Evolutionary conservation across 2,113 vertebrate species (phyloP).

Genomic region (Danionella cerebrum): DNA sequence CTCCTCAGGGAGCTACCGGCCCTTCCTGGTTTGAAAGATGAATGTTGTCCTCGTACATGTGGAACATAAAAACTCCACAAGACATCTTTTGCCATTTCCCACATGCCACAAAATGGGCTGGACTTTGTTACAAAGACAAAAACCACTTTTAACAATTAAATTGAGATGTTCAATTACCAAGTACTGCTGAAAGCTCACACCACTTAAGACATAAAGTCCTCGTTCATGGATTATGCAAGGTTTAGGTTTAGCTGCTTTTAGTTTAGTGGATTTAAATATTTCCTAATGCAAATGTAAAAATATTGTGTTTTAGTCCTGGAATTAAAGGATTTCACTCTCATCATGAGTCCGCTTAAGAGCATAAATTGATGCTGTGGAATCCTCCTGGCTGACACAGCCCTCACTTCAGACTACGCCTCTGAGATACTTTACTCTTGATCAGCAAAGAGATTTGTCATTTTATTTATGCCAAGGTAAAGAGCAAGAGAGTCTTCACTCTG

Average conservation of each 20-base stretch:
- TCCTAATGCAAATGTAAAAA: conserved; percentile 14
- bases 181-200: neutral
- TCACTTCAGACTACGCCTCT: conserved; percentile 4
- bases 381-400: conserved; percentile 5
- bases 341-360: conserved; percentile 11
- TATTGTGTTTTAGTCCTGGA: conserved; percentile 18
- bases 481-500: neutral
- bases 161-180: neutral
- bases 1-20: neutral
- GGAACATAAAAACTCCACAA: neutral
- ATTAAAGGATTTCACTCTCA: conserved; percentile 28
- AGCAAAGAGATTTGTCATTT: conserved; percentile 1
- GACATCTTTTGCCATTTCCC: neutral
- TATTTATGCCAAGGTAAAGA: neutral
- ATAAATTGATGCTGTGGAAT: conserved; percentile 13
- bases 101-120: neutral
- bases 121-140: conserved; percentile 3
- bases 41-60: neutral
- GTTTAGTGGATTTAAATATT: conserved; percentile 17
- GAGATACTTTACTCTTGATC: neutral
- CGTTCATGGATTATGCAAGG: conserved; percentile 15
- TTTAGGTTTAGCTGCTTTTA: conserved; percentile 10
- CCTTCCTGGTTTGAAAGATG: neutral
- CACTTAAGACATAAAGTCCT: neutral
- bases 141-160: neutral